Base-by-base conservation (phyloP, 1,140 invertebrate genomes). In the Steinernema khuongi region DNA sequence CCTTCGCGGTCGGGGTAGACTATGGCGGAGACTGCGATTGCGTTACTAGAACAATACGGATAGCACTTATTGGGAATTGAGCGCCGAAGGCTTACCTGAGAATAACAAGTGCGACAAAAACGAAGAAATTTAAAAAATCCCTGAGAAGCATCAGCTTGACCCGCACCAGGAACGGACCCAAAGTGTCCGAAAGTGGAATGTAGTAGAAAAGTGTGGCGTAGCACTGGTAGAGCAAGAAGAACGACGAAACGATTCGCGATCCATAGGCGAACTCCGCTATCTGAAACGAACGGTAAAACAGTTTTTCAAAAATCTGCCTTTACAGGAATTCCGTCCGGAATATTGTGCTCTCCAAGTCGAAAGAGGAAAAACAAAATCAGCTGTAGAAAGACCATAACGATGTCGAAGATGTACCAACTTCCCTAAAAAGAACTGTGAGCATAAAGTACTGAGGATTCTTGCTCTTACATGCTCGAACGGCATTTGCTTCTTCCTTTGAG, bases 161-260 rank as follows among this genome's bases (percentile, higher is more conserved):
- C 36, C 83, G 70, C 31, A 83, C 76, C 33, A 83, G 67, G 41
- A 83, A 73, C 1, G 79, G 83, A 18, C 82, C 82, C 14, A 85
- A 75, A 17, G 77, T 43, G 30, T 79, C 72, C 18, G 76, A 83
- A 17, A 85, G 68, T 1, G 83, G 81, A 36, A 81, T 73, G 44
- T 83, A 83, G 44, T 79, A 75, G 71, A 85, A 83, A 17, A 83
- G 70, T 31, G 83, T 83, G 11, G 75, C 68, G 71, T 83, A 85
- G 67, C 80, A 83, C 73, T 80, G 74, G 68, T 85, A 83, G 22
- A 83, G 71, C 22, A 83, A 70, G 33, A 85, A 83, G 70, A 78
- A 73, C n/a, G 82, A 41, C 44, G 75, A 82, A 17, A 78, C 36
- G 7, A 77, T 71, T 68, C 76, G 71, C 4, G 73, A 36, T 2